Percentiles rank a stretch among this genome's conserved stretches.
Evolutionary conservation across 1,140 invertebrate species (phyloP).

Genomic region (Ceratoteleas bidentatus): DNA sequence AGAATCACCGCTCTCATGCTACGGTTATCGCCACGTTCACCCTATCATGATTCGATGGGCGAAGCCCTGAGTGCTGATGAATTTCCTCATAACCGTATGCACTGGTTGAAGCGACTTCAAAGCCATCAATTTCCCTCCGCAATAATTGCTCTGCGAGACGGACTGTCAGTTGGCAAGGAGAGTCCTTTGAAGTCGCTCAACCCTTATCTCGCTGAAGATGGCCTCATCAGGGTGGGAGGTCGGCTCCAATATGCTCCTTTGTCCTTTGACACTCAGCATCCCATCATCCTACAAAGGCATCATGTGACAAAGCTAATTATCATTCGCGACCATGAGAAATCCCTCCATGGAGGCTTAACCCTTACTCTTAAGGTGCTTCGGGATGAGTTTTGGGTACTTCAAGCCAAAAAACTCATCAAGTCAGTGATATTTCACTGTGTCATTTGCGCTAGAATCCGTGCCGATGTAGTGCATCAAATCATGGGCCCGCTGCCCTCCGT

Average conservation of each 20-base stretch:
- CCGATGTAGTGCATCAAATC: neutral
- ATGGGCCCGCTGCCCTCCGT: slow-evolving; percentile 13
- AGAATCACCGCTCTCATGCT: neutral
- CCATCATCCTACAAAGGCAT: neutral
- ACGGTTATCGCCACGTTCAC: neutral
- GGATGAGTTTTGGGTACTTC: slow-evolving; percentile 24
- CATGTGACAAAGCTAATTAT: neutral
- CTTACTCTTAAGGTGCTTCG: slow-evolving; percentile 18
- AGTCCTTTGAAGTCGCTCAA: neutral
- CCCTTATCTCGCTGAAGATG: no score
- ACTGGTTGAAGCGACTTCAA: neutral
- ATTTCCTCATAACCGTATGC: neutral
- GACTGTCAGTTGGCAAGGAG: slow-evolving; percentile 68
- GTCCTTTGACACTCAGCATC: neutral
- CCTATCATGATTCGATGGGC: no score
- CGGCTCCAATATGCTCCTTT: neutral
- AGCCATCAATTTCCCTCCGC: neutral
- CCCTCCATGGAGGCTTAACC: neutral
- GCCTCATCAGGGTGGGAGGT: slow-evolving; percentile 21
- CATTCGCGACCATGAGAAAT: neutral
- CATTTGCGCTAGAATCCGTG: slow-evolving; percentile 4
- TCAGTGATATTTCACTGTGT: slow-evolving; percentile 29
- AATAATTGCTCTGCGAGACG: no score
- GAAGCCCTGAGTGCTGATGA: neutral
- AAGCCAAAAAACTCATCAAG: slow-evolving; percentile 11